phyloP scores from a whole-genome alignment of 2,888 invertebrate species.

The Pharmacophagus antenor region DNA sequence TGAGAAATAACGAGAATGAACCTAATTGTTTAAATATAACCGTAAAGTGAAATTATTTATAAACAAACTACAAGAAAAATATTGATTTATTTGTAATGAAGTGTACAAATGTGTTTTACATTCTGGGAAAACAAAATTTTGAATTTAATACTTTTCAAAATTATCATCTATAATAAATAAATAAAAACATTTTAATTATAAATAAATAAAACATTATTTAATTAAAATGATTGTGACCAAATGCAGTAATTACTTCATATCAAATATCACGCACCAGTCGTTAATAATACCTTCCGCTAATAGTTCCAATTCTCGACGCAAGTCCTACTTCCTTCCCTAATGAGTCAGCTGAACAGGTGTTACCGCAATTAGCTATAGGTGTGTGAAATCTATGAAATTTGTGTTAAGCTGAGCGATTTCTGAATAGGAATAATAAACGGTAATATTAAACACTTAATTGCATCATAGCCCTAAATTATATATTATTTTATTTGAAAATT shows the following conservation, averaged over 20 bases:
- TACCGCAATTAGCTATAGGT: constrained; percentile 38
- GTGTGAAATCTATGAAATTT: constrained; percentile 28
- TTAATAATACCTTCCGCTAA: constrained; percentile 33
- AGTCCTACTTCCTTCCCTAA: constrained; percentile 41
- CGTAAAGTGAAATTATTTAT: too few relatives aligned
- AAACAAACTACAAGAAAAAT: too few relatives aligned
- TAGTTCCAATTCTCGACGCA: constrained; percentile 42
- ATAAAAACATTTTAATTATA: too few relatives aligned
- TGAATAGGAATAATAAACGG: constrained; percentile 14
- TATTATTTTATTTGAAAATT: not conserved
- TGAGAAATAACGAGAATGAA: too few relatives aligned
- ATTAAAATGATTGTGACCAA: not conserved
- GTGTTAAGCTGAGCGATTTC: constrained; percentile 8
- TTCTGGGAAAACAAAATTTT: too few relatives aligned
- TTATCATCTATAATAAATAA: too few relatives aligned
- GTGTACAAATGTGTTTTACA: too few relatives aligned
- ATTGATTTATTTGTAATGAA: too few relatives aligned
- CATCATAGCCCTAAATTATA: not conserved
- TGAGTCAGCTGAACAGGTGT: constrained; percentile 41
- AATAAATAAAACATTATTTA: too few relatives aligned
- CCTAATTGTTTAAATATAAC: too few relatives aligned
- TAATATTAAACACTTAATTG: not conserved
- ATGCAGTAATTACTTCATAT: not conserved
- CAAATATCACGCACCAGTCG: constrained; percentile 20
- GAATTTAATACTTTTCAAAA: too few relatives aligned